Conservation (phyloP, 2,888 invertebrate genomes). For the Drosophila cyrtoloma region DNA sequence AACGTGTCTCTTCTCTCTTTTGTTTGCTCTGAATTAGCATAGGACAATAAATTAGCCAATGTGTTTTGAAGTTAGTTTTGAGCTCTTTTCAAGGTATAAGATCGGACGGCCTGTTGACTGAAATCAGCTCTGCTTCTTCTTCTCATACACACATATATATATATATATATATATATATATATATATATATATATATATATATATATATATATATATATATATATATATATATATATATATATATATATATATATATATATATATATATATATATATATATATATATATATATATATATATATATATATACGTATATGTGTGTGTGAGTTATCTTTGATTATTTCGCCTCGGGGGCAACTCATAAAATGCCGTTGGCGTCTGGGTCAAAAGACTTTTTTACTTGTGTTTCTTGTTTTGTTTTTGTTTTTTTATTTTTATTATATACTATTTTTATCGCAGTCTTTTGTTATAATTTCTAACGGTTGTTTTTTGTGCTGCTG, state of each 20-base stretch:
- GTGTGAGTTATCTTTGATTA: constrained; percentile 14
- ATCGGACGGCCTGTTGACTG: background rate
- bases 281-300: background rate
- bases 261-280: background rate
- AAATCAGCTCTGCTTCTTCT: background rate
- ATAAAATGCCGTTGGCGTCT: constrained; percentile 30
- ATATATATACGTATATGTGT: background rate
- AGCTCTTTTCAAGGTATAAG: constrained; percentile 26
- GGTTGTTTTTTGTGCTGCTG: constrained; percentile 20
- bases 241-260: background rate
- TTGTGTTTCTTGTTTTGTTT: constrained; percentile 11
- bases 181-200: background rate
- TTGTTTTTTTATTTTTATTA: background rate
- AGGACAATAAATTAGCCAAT: constrained; percentile 70
- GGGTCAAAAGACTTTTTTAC: constrained; percentile 41
- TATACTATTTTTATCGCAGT: constrained; percentile 11
- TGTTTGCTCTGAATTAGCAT: constrained; percentile 58
- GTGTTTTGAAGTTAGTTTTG: constrained; percentile 20
- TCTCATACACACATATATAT: background rate
- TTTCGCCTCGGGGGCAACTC: constrained; percentile 18
- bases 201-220: background rate
- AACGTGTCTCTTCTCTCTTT: constrained; percentile 28
- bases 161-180: background rate
- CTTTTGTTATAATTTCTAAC: constrained; percentile 38
- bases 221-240: background rate